Base-by-base conservation (phyloP, 2,797 vertebrate species). In the Gallinago solitaria region DNA sequence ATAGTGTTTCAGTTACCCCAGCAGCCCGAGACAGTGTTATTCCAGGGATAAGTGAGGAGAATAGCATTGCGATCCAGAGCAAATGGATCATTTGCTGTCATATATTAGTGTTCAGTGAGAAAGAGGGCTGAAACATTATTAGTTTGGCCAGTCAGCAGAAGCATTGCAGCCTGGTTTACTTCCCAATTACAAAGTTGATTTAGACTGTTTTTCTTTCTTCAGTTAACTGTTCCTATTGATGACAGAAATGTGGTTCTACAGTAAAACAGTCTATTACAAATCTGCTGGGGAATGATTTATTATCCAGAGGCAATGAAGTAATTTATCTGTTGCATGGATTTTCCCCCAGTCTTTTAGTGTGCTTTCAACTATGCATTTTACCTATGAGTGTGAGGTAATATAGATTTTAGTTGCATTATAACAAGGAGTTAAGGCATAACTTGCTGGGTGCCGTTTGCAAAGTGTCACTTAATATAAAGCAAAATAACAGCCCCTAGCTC, bases 391-490 rank as follows among this genome's bases (percentile, higher is more conserved):
- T 75, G 77, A 94, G 83, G 28, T 78, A 76, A 33, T 79, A 88
- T 3, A 84, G 87, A 93, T 88, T 88, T 94, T 88, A 70, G 87
- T 39, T 86, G 82, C 67, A 86, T 95, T 95, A 94, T 95, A 73
- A 83, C 80, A 73, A 79, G 79, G 65, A 83, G 63, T 91, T 95
- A 77, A 75, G 85, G 79, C 79, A 30, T 88, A 94, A 95, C 83
- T 95, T 93, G 69, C 61, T 91, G 87, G 54, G 74, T 90, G 63
- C 80, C 70, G 82, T 93, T 95, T 96, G 89, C 87, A 35, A 96
- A 90, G 67, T 91, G 74, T 86, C 85, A 89, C 60, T 93, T 88
- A 95, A 48, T 89, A 70, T 81, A 78, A 95, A 91, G 21, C 51
- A 90, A 90, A 94, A 67, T 79, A 94, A 89, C 59, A 60, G 70